A percentile compares a stretch with the other conserved stretches of the same genome.
phyloP scores from a whole-genome alignment of 2,888 invertebrate species.

The Camponotus fellah region DNA sequence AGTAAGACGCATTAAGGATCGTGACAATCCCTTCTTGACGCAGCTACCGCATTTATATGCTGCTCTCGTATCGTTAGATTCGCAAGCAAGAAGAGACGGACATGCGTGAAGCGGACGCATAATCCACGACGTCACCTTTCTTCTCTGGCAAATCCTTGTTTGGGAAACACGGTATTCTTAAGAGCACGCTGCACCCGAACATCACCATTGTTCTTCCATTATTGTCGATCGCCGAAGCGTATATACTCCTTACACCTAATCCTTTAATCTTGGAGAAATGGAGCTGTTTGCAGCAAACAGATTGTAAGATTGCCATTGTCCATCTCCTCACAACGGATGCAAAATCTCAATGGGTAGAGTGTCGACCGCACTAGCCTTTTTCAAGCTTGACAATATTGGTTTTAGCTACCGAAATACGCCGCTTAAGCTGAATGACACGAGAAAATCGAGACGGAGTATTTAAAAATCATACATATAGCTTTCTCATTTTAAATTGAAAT shows the following conservation, averaged over 20 bases:
- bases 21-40: constrained; percentile 77
- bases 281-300: constrained; percentile 84
- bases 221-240: constrained; percentile 81
- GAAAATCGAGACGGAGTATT: background rate
- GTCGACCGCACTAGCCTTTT: background rate
- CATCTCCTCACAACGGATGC: constrained; percentile 74
- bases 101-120: constrained; percentile 42
- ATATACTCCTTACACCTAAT: constrained; percentile 83
- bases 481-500: background rate
- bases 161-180: constrained; percentile 75
- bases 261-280: constrained; percentile 84
- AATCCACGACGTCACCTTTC: constrained; percentile 55
- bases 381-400: background rate
- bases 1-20: constrained; percentile 81
- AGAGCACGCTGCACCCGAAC: constrained; percentile 64
- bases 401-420: constrained; percentile 30
- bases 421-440: background rate
- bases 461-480: background rate
- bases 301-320: constrained; percentile 77
- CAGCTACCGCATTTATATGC: constrained; percentile 76
- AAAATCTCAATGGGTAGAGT: constrained; percentile 54
- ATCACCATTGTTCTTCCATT: constrained; percentile 82
- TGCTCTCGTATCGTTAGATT: constrained; percentile 63
- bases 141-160: constrained; percentile 66
- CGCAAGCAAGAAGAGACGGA: constrained; percentile 44